phyloP scores from a whole-genome alignment of 2,888 invertebrate genomes.

The Andrena haemorrhoa region DNA sequence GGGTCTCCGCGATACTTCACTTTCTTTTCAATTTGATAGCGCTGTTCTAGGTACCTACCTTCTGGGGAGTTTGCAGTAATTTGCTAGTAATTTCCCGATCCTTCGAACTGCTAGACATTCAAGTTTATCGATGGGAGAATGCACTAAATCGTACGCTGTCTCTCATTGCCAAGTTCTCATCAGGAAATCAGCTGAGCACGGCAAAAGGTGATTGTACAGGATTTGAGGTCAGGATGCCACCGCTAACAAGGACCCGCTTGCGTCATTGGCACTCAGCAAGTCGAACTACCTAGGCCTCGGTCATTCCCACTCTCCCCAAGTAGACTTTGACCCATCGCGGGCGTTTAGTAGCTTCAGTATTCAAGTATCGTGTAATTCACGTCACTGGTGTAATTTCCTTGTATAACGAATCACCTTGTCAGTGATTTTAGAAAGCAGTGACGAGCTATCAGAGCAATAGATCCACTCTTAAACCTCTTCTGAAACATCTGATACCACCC shows the following conservation, averaged over 20 bases:
- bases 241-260: slow-evolving; percentile 49
- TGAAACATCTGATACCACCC: too few relatives aligned
- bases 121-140: slow-evolving; percentile 56
- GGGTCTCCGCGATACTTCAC: slow-evolving; percentile 2
- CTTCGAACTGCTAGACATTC: slow-evolving; percentile 1
- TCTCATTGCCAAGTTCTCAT: slow-evolving; percentile 59
- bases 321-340: background rate
- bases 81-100: background rate
- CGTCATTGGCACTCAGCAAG: slow-evolving; percentile 24
- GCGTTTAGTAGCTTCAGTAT: too few relatives aligned
- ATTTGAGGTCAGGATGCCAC: slow-evolving; percentile 67
- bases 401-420: too few relatives aligned
- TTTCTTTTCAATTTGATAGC: too few relatives aligned
- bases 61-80: too few relatives aligned
- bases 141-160: slow-evolving; percentile 52
- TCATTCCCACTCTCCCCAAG: slow-evolving; percentile 8
- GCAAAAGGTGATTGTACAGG: slow-evolving; percentile 67
- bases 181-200: slow-evolving; percentile 72
- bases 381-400: too few relatives aligned
- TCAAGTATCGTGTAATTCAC: too few relatives aligned
- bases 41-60: too few relatives aligned
- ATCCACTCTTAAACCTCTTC: too few relatives aligned
- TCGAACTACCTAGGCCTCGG: background rate
- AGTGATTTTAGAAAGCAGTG: too few relatives aligned
- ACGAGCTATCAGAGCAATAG: too few relatives aligned